Evolutionary conservation across 1,140 invertebrate genomes (phyloP).

Genomic region (Anastatus disparis): DNA sequence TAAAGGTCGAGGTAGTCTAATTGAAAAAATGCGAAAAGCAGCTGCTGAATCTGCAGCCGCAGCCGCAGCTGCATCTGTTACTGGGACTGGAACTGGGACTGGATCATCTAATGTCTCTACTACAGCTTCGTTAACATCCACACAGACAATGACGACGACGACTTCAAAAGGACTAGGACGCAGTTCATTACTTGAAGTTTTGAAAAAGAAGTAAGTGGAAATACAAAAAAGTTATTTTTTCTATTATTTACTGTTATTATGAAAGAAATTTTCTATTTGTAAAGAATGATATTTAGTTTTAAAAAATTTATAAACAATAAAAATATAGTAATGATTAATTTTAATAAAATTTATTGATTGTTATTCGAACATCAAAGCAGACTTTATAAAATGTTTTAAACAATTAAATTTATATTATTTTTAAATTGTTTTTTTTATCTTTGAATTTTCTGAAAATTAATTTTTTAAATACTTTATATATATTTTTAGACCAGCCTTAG

Average conservation of each 20-base stretch:
- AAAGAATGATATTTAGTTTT: not conserved
- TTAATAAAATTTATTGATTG: too few species aligned
- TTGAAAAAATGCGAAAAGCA: slow-evolving; percentile 13
- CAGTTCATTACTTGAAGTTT: not conserved
- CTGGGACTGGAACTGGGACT: slow-evolving; percentile 4
- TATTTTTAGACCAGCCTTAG: not conserved
- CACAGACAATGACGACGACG: too few species aligned
- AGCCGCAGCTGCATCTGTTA: not conserved
- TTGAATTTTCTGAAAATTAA: not conserved
- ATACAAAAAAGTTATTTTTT: not conserved
- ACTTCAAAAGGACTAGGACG: slow-evolving; percentile 30
- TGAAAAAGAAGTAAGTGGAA: slow-evolving; percentile 13
- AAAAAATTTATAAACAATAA: too few species aligned
- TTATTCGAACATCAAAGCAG: too few species aligned
- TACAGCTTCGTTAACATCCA: not conserved
- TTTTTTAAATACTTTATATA: not conserved
- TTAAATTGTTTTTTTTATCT: too few species aligned
- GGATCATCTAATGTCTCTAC: too few species aligned
- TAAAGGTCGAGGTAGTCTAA: slow-evolving; percentile 14
- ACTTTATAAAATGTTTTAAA: too few species aligned
- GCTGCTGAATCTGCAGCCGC: not conserved
- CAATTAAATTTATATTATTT: too few species aligned
- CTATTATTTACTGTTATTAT: not conserved
- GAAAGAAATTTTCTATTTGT: not conserved
- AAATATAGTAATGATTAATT: too few species aligned